Conservation (phyloP, 2,113 vertebrate genomes). For the Cyprinodon tularosa region DNA sequence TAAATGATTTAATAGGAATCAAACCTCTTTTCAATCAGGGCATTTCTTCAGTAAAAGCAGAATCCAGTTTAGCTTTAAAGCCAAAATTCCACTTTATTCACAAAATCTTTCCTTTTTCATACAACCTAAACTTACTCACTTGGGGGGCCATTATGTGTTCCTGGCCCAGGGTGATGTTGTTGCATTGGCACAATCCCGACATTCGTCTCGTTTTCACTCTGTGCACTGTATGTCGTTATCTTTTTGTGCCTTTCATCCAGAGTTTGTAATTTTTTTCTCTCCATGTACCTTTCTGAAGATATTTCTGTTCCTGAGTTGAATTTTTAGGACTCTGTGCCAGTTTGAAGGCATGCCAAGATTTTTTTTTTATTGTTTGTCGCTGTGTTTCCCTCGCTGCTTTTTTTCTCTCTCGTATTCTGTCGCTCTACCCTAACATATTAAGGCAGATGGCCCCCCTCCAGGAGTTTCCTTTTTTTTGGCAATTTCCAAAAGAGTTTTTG, state of each 20-base stretch:
- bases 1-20: neutral
- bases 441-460: conserved; percentile 2
- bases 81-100: neutral
- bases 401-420: neutral
- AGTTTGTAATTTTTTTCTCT: neutral
- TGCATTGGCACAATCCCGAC: neutral
- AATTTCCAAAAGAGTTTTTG: neutral
- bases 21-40: neutral
- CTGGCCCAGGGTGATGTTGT: neutral
- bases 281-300: neutral
- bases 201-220: neutral
- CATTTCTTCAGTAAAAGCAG: neutral
- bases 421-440: neutral
- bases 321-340: neutral
- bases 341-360: neutral
- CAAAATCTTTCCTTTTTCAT: neutral
- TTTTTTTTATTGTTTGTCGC: neutral
- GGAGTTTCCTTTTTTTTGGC: neutral
- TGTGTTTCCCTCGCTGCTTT: neutral
- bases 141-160: neutral
- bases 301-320: neutral
- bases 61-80: neutral
- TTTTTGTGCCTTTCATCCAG: neutral
- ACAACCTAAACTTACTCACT: neutral
- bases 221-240: neutral